Percentiles rank a stretch among this genome's conserved stretches.
These are phyloP conservation scores for Drosophila meridionalis DNA, from an alignment of 2,888 invertebrate genomes.

Conservation along the genomic window DNA sequence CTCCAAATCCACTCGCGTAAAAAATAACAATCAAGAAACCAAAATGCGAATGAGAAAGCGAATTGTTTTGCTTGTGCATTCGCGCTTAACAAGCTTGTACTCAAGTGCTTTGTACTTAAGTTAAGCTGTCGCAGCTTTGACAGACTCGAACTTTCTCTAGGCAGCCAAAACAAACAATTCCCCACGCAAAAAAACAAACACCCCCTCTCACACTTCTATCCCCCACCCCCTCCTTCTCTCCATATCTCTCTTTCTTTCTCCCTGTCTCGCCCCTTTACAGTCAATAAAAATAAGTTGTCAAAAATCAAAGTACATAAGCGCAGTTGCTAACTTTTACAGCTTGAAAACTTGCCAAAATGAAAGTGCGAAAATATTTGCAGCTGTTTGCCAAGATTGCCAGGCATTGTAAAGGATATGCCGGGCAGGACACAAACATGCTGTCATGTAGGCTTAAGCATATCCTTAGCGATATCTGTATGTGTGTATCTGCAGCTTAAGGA, in stretches of 20 bases:
- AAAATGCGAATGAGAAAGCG: slow-evolving; percentile 23
- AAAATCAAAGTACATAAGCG: slow-evolving; percentile 68
- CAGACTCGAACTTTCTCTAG: slow-evolving; percentile 37
- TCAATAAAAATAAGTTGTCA: slow-evolving; percentile 46
- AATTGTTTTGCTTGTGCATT: slow-evolving; percentile 23
- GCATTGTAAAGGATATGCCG: slow-evolving; percentile 59
- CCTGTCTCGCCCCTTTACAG: background rate
- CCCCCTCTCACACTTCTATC: background rate
- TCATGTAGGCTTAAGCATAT: slow-evolving; percentile 4
- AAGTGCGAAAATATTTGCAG: slow-evolving; percentile 13
- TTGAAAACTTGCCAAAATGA: slow-evolving; percentile 42
- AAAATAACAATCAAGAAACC: slow-evolving; percentile 22
- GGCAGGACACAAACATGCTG: slow-evolving; percentile 32
- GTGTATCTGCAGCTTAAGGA: slow-evolving; percentile 17
- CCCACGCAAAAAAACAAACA: slow-evolving; percentile 14
- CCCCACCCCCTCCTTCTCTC: too few species aligned
- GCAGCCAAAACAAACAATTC: slow-evolving; percentile 37
- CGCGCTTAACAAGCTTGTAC: slow-evolving; percentile 12
- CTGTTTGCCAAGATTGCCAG: slow-evolving; percentile 9
- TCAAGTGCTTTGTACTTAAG: slow-evolving; percentile 32
- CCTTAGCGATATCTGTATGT: slow-evolving; percentile 12
- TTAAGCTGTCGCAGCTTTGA: slow-evolving; percentile 43
- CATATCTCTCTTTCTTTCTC: background rate
- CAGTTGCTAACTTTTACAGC: slow-evolving; percentile 40
- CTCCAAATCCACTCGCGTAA: background rate